Evolutionary conservation across 37 sponge, comb jelly and placozoan genomes (phyloP).

Genomic region (Agelas oroides): DNA sequence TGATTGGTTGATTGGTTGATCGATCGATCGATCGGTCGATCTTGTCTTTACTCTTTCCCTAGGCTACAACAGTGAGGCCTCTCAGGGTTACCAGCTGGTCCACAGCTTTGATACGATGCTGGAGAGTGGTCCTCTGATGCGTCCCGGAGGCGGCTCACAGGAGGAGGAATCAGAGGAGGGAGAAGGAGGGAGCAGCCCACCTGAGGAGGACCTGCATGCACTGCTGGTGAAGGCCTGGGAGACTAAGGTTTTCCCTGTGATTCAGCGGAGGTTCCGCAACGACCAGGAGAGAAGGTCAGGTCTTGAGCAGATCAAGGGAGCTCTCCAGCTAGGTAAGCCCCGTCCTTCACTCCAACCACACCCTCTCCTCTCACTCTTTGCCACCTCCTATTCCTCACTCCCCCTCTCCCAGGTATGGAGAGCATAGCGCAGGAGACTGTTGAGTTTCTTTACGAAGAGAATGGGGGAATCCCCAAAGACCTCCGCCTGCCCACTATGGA

Average conservation of each 20-base stretch:
- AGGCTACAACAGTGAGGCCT: conserved; percentile 76
- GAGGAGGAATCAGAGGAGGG: conserved; percentile 72
- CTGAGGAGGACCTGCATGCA: conserved; percentile 84
- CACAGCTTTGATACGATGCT: conserved; percentile 80
- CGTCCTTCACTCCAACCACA: too few relatives aligned
- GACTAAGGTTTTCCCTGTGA: conserved; percentile 94
- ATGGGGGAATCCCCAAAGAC: conserved; percentile 90
- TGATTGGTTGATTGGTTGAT: background rate
- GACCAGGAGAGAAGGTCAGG: conserved; percentile 93
- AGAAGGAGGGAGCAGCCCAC: conserved; percentile 50
- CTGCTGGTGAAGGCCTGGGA: conserved; percentile 98
- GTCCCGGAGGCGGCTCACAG: conserved; percentile 71
- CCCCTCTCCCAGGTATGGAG: conserved; percentile 74
- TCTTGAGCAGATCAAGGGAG: conserved; percentile 95
- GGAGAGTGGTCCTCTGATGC: conserved; percentile 73
- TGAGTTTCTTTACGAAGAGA: conserved; percentile 97
- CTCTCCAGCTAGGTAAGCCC: conserved; percentile 85
- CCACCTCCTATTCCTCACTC: too few relatives aligned
- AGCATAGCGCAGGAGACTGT: conserved; percentile 95
- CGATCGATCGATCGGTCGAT: too few relatives aligned
- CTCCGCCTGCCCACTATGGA: conserved; percentile 93
- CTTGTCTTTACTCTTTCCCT: too few relatives aligned
- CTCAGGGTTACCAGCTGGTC: conserved; percentile 55
- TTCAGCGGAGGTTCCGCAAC: conserved; percentile 92
- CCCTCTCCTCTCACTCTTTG: too few relatives aligned